These are phyloP conservation scores for Gibbula magus DNA, from an alignment of 2,888 invertebrate species.

Conservation along the genomic window DNA sequence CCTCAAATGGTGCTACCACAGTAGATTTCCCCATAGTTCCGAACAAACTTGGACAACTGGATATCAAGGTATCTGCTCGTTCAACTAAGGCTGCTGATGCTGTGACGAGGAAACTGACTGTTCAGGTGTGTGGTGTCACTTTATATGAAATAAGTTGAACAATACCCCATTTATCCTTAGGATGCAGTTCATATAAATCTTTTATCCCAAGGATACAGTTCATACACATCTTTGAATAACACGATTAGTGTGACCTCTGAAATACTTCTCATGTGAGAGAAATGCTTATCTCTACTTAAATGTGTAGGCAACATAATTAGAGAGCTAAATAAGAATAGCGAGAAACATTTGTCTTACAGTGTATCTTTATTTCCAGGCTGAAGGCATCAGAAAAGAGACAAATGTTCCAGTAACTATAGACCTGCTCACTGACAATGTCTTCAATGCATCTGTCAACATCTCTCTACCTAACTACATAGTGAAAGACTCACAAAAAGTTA, in stretches of 20 bases:
- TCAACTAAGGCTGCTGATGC: not conserved
- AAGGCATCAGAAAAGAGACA: constrained; percentile 85
- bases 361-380: constrained; percentile 78
- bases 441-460: constrained; percentile 80
- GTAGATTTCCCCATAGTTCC: constrained; percentile 21
- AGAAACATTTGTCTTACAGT: too few species aligned
- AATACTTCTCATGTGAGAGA: too few species aligned
- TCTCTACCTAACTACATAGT: constrained; percentile 86
- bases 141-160: too few species aligned
- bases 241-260: too few species aligned
- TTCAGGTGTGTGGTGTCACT: not conserved
- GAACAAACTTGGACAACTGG: not conserved
- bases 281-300: too few species aligned
- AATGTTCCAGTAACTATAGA: constrained; percentile 86
- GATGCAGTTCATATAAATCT: too few species aligned
- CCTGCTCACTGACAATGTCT: constrained; percentile 77
- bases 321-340: too few species aligned
- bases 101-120: not conserved
- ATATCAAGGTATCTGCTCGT: not conserved
- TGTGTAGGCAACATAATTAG: too few species aligned
- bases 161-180: too few species aligned
- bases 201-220: too few species aligned
- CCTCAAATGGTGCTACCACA: constrained; percentile 22
- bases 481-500: constrained; percentile 83
- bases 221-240: too few species aligned